Percentiles rank a stretch among this genome's conserved stretches.
Evolutionary conservation across 2,113 vertebrate species (phyloP).

Genomic region (Garra rufa): DNA sequence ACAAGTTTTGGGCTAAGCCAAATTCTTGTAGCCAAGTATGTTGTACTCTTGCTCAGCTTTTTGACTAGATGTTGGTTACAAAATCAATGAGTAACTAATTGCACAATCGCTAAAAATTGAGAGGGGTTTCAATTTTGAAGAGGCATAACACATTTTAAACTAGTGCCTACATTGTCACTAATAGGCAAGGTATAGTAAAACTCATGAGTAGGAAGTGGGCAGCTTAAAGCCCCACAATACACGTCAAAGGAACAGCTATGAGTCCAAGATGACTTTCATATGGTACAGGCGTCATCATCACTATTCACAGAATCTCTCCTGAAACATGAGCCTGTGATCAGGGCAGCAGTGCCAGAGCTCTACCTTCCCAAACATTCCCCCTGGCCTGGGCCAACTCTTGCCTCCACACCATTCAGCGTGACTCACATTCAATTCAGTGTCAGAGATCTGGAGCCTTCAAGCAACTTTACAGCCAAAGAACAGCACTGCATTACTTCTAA

Average conservation of each 20-base stretch:
- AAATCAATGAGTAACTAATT: background rate
- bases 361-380: constrained; percentile 41
- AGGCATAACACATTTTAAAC: background rate
- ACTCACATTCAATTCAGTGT: constrained; percentile 42
- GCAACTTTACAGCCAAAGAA: constrained; percentile 30
- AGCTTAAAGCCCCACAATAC: constrained; percentile 34
- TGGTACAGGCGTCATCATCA: constrained; percentile 53
- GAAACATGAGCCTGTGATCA: constrained; percentile 54
- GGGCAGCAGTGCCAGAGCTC: constrained; percentile 1
- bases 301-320: constrained; percentile 52
- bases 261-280: constrained; percentile 39
- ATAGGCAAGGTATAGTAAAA: background rate
- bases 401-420: constrained; percentile 3
- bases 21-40: constrained; percentile 9
- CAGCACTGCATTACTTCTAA: background rate
- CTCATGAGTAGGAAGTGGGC: background rate
- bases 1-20: background rate
- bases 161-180: background rate
- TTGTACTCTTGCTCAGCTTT: background rate
- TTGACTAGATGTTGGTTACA: background rate
- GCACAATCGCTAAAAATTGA: background rate
- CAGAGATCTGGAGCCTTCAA: constrained; percentile 25
- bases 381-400: constrained; percentile 16
- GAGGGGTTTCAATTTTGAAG: background rate
- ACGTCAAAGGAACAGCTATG: background rate